Base-by-base conservation (phyloP, 2,113 vertebrate species). In the Lagenorhynchus albirostris region DNA sequence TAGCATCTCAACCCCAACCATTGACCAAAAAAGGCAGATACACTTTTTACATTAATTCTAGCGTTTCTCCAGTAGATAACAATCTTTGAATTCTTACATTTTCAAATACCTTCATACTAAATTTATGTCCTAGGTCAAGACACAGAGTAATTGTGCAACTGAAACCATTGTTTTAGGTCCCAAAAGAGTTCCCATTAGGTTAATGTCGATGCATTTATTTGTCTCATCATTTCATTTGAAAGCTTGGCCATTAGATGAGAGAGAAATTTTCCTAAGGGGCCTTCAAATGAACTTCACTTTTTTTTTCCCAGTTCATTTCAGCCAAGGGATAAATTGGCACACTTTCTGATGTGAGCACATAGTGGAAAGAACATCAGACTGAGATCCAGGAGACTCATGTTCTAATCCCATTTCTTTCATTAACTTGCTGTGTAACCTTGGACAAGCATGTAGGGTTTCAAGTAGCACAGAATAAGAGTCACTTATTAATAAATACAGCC, bases 341-440 rank as follows among this genome's bases (percentile, higher is more conserved):
- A 25, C 36, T 91, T 85, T 94, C 74, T 58, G 71, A 47, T 58
- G 41, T 77, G 67, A 96, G 62, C 67, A 81, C 23, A 2, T 23
- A 65, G n/a, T 95, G 68, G 94, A 95, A 95, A 97, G 63, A 89
- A 94, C 63, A 92, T 92, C 86, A 79, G 38, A 31, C 47, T 25
- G 41, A 88, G 36, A 31, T 74, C 74, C 21, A 68, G 17, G 25
- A 68, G 89, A 84, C 25, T 92, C 38, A 33, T 65, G 47, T 80
- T 95, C 47, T 94, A 95, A 94, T 62, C 63, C 79, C 70, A 62
- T 87, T 94, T 90, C 76, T 95, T 96, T 53, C 53, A 76, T 92
- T 92, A 77, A 20, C 13, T 92, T 96, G 25, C 53, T 33, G 2
- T 79, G 26, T 76, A 84, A 47, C 11, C 33, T 94, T 93, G 85